These are phyloP conservation scores for Nannoperca australis DNA, from an alignment of 2,797 vertebrate species.

Conservation along the genomic window DNA sequence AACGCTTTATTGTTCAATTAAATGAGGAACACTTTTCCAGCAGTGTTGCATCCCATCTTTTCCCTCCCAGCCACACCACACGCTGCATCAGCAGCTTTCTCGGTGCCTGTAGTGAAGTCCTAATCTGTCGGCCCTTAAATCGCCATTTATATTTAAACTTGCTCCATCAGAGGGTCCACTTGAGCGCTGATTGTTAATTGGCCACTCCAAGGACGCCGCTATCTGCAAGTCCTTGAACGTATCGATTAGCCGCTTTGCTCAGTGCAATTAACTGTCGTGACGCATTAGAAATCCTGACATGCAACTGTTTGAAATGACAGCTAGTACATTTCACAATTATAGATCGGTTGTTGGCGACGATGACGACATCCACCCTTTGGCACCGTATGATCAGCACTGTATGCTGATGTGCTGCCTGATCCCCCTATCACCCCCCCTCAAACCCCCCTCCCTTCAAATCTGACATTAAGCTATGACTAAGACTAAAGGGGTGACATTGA, in stretches of 20 bases:
- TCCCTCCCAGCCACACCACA: slow-evolving; percentile 17
- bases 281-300: slow-evolving; percentile 68
- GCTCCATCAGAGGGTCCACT: slow-evolving; percentile 59
- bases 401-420: slow-evolving; percentile 45
- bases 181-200: slow-evolving; percentile 71
- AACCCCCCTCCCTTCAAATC: slow-evolving; percentile 13
- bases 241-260: slow-evolving; percentile 76
- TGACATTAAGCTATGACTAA: slow-evolving; percentile 60
- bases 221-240: slow-evolving; percentile 74
- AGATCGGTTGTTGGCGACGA: slow-evolving; percentile 63
- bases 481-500: slow-evolving; percentile 70
- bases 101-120: slow-evolving; percentile 13
- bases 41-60: slow-evolving; percentile 29
- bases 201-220: slow-evolving; percentile 70
- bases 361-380: slow-evolving; percentile 58
- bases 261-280: slow-evolving; percentile 63
- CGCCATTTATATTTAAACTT: slow-evolving; percentile 66
- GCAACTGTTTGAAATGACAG: slow-evolving; percentile 72
- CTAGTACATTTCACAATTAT: slow-evolving; percentile 69
- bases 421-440: slow-evolving; percentile 22
- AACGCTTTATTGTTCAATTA: slow-evolving; percentile 33
- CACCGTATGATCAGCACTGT: slow-evolving; percentile 34
- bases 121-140: slow-evolving; percentile 53
- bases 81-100: slow-evolving; percentile 67
- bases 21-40: slow-evolving; percentile 25